Conservation (phyloP, 92 coral and sea anemone genomes). For the Scolanthus callimorphus region DNA sequence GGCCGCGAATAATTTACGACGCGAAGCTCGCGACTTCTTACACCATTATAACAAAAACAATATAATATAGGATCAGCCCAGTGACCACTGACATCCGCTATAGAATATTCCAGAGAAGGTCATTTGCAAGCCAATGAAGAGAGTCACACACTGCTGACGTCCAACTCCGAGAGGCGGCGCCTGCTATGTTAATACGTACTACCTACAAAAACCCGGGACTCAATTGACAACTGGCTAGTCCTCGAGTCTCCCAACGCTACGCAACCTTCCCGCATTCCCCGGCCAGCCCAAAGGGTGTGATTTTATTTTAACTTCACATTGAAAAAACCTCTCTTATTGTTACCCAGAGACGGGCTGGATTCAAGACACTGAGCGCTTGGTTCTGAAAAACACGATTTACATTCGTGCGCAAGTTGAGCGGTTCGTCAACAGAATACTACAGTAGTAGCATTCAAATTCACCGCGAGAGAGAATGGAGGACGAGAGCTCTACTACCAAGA, state of each 20-base stretch:
- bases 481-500: conserved; percentile 15
- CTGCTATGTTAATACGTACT: conserved; percentile 34
- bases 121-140: conserved; percentile 31
- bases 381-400: too few species aligned
- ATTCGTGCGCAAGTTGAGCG: too few species aligned
- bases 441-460: too few species aligned
- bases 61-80: conserved; percentile 11
- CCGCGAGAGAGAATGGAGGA: too few species aligned
- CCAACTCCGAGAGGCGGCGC: conserved; percentile 36
- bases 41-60: conserved; percentile 16
- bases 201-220: conserved; percentile 33
- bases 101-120: conserved; percentile 39
- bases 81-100: conserved; percentile 15
- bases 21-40: conserved; percentile 17
- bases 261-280: conserved; percentile 24
- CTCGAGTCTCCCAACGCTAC: conserved; percentile 23
- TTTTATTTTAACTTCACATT: too few species aligned
- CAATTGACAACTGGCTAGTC: conserved; percentile 21
- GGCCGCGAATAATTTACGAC: conserved; percentile 20
- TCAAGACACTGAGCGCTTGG: too few species aligned
- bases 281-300: conserved; percentile 27
- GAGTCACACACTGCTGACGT: too few species aligned
- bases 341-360: too few species aligned
- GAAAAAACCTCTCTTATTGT: too few species aligned
- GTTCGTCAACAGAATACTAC: too few species aligned